Evolutionary conservation across 2,113 vertebrate genomes (phyloP).

Genomic region (Baryphthengus martii): DNA sequence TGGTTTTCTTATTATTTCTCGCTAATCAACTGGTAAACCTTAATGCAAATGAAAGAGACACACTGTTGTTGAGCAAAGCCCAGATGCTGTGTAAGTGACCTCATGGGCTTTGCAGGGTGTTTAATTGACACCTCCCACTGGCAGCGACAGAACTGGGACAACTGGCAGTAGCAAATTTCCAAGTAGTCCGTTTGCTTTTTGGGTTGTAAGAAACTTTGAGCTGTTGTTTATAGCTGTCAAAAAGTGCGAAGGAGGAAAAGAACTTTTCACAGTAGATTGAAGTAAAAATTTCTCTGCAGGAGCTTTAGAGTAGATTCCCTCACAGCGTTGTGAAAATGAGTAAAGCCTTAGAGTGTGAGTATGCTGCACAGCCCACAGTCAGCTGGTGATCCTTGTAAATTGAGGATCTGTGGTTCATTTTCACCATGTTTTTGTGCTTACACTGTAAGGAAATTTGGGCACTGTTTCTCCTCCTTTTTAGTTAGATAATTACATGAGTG

Average conservation of each 20-base stretch:
- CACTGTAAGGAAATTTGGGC: neutral
- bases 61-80: neutral
- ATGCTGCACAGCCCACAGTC: neutral
- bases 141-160: neutral
- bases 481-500: neutral
- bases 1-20: neutral
- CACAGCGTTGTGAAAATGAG: rapidly evolving
- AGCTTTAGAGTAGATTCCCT: neutral
- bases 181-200: neutral
- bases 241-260: neutral
- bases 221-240: neutral
- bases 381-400: neutral
- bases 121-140: neutral
- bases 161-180: neutral
- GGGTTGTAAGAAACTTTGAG: neutral
- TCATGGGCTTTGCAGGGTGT: neutral
- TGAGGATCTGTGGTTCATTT: neutral
- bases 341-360: neutral
- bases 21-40: neutral
- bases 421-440: neutral
- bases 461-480: neutral
- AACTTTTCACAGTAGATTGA: neutral
- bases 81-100: neutral
- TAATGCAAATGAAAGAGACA: neutral
- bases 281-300: rapidly evolving